phyloP scores from a whole-genome alignment of 1,140 invertebrate species.

The Trypoxylus dichotomus region DNA sequence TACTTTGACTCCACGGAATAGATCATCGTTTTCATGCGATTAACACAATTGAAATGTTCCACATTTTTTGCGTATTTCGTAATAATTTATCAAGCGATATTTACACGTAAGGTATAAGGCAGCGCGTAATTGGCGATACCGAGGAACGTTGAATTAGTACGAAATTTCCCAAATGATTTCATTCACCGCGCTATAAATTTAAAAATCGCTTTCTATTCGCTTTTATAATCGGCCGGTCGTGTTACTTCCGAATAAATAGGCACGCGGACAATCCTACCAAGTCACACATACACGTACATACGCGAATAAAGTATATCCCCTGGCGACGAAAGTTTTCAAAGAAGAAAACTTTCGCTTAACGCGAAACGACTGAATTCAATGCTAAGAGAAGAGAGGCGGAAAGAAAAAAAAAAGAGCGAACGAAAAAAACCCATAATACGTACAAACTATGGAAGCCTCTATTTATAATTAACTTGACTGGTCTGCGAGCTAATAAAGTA shows the following conservation, averaged over 20 bases:
- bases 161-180: slow-evolving; percentile 19
- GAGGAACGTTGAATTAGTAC: not conserved
- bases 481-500: slow-evolving; percentile 19
- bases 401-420: not conserved
- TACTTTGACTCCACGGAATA: no score
- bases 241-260: slow-evolving; percentile 21
- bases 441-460: not conserved
- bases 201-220: slow-evolving; percentile 21
- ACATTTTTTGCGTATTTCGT: no score
- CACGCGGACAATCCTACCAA: not conserved
- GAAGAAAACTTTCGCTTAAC: slow-evolving; percentile 25
- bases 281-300: not conserved
- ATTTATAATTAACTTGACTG: slow-evolving; percentile 19
- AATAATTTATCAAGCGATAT: not conserved
- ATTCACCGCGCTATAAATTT: not conserved
- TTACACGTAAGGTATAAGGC: not conserved
- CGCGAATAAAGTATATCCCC: slow-evolving; percentile 3
- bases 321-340: slow-evolving; percentile 29
- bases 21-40: no score
- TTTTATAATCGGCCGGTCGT: not conserved
- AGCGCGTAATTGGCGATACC: not conserved
- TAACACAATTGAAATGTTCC: no score
- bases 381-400: not conserved
- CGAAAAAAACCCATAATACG: not conserved
- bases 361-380: not conserved